phyloP scores from a whole-genome alignment of 2,113 vertebrate genomes.

The Crotalus helleri region DNA sequence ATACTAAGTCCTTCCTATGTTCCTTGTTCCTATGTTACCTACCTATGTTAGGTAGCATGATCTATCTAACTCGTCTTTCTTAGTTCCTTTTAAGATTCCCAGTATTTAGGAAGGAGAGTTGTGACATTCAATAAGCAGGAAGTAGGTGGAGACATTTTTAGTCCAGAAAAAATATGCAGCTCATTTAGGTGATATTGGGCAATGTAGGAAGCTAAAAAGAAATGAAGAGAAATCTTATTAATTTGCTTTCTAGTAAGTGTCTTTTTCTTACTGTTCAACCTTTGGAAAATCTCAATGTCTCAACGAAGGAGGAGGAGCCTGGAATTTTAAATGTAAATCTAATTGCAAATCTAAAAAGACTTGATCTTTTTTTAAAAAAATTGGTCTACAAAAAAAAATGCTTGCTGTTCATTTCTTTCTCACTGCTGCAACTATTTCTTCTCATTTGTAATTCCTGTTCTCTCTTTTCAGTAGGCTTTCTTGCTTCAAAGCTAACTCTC shows the following conservation, averaged over 20 bases:
- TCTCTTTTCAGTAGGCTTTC: neutral
- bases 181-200: neutral
- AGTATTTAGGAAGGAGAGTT: neutral
- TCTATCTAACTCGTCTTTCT: neutral
- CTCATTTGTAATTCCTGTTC: slow-evolving; percentile 17
- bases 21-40: neutral
- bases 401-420: neutral
- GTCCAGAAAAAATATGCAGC: neutral
- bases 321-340: slow-evolving; percentile 12
- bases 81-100: neutral
- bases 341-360: neutral
- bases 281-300: slow-evolving; percentile 15
- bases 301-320: neutral
- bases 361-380: neutral
- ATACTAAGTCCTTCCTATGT: neutral
- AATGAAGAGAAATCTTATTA: neutral
- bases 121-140: neutral
- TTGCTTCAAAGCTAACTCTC: neutral
- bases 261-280: neutral
- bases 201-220: neutral
- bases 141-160: neutral
- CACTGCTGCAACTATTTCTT: neutral
- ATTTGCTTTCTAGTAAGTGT: neutral
- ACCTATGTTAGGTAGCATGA: too few relatives aligned
- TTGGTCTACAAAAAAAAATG: slow-evolving; percentile 18